A percentile compares a stretch with the other conserved stretches of the same genome.
Conservation (phyloP, 2,888 invertebrate genomes). For the Balanococcus diminutus region DNA sequence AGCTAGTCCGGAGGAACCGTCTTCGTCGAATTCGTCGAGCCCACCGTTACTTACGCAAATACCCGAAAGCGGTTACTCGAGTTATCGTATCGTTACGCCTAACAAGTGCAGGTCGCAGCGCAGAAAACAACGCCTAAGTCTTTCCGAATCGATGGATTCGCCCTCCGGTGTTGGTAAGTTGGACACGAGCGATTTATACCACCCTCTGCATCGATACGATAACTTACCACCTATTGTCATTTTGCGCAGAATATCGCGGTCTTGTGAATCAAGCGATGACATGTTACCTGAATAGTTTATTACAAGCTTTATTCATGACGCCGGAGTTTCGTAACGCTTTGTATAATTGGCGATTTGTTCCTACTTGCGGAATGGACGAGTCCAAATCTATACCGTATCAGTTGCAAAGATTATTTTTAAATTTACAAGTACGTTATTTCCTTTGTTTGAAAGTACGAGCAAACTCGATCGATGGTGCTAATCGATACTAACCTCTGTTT, state of each 20-base stretch:
- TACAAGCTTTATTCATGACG: conserved; percentile 89
- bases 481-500: not conserved
- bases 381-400: conserved; percentile 82
- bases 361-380: conserved; percentile 65
- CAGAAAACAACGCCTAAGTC: not conserved
- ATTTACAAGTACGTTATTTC: conserved; percentile 69
- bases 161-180: not conserved
- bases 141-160: conserved; percentile 6
- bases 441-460: too few species aligned
- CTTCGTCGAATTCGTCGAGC: conserved; percentile 45
- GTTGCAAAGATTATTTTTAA: conserved; percentile 82
- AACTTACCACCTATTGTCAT: not conserved
- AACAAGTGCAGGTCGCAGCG: not conserved
- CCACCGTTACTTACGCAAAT: conserved; percentile 29
- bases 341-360: conserved; percentile 81
- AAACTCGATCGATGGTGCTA: not conserved
- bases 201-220: not conserved
- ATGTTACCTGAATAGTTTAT: conserved; percentile 85
- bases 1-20: conserved; percentile 61
- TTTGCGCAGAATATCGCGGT: conserved; percentile 70
- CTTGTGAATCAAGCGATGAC: conserved; percentile 91
- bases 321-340: conserved; percentile 89
- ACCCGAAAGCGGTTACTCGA: not conserved
- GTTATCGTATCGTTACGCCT: not conserved
- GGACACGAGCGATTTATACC: not conserved